Percentiles rank a stretch among this genome's conserved stretches.
Conservation (phyloP, 2,113 vertebrate genomes). For the Pseudolaguvia tuberculata region DNA sequence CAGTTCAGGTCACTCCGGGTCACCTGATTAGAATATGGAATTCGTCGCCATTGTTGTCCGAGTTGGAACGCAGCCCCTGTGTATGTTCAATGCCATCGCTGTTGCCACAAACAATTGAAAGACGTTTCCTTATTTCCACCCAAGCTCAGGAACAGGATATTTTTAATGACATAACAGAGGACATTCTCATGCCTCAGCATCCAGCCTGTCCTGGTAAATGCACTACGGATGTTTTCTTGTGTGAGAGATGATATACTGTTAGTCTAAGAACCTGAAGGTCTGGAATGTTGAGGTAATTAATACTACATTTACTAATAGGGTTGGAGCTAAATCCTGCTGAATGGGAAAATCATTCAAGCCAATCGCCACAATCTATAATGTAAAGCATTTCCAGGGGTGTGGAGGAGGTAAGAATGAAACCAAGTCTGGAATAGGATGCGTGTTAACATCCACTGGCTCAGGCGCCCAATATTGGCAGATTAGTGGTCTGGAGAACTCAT, state of each 20-base stretch:
- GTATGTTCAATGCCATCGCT: constrained; percentile 41
- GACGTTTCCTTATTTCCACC: constrained; percentile 46
- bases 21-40: constrained; percentile 59
- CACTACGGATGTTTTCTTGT: constrained; percentile 37
- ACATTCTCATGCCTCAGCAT: constrained; percentile 45
- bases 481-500: too few species aligned
- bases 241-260: constrained; percentile 21
- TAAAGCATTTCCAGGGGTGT: too few species aligned
- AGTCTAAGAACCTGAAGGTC: background rate
- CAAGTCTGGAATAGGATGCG: too few species aligned
- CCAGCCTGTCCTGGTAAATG: constrained; percentile 32
- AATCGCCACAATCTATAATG: too few species aligned
- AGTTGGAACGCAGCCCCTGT: constrained; percentile 52
- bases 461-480: too few species aligned
- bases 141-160: constrained; percentile 46
- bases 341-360: too few species aligned
- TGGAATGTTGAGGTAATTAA: constrained; percentile 8
- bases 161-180: constrained; percentile 50
- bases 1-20: constrained; percentile 41
- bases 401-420: too few species aligned
- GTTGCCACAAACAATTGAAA: constrained; percentile 61
- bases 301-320: background rate
- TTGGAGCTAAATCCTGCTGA: too few species aligned
- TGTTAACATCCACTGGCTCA: too few species aligned
- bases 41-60: constrained; percentile 58